Evolutionary conservation across 2,113 vertebrate species (phyloP).

Genomic region (Zosterops lateralis): DNA sequence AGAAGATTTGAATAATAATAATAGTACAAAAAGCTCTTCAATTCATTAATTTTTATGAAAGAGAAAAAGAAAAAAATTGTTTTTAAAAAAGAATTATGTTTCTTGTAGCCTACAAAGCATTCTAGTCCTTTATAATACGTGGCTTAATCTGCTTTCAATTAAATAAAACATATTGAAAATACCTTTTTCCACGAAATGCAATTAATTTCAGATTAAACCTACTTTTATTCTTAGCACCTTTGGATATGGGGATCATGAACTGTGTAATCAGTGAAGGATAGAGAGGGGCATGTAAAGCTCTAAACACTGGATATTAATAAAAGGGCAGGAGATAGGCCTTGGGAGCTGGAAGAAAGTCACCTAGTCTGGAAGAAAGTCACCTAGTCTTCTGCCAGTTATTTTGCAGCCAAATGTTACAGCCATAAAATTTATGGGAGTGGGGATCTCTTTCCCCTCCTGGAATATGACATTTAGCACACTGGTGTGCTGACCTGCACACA

Average conservation of each 20-base stretch:
- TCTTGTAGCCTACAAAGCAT: background rate
- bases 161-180: background rate
- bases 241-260: background rate
- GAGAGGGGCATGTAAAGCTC: background rate
- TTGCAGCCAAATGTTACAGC: background rate
- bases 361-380: background rate
- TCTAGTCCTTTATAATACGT: background rate
- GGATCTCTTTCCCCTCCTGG: background rate
- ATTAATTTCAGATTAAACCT: constrained; percentile 46
- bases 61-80: background rate
- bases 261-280: background rate
- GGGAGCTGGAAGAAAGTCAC: background rate
- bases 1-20: constrained; percentile 41
- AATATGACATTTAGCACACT: rapidly evolving
- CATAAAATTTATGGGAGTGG: background rate
- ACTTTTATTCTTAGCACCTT: background rate
- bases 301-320: background rate
- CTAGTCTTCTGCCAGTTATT: background rate
- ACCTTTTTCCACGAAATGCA: constrained; percentile 15
- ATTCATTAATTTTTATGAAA: background rate
- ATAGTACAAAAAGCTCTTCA: background rate
- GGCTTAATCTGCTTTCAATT: constrained; percentile 31
- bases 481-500: background rate
- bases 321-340: background rate
- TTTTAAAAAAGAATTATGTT: background rate